Evolutionary conservation across 2,113 vertebrate species (phyloP), one percentile per base, ranked within the genome.

Genomic region (Strigops habroptila): DNA sequence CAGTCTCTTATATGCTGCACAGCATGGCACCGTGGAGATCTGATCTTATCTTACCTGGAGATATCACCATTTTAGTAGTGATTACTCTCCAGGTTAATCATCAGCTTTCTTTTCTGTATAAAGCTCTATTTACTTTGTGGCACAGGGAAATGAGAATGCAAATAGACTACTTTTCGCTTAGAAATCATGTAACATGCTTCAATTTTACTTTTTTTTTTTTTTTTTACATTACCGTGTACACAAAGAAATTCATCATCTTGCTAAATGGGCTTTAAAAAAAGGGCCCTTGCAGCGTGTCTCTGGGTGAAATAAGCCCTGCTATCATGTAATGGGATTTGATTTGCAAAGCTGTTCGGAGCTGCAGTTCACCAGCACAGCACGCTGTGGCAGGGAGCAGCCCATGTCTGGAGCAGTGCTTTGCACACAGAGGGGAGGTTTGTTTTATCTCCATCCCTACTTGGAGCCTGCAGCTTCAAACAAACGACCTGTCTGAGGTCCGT

Each of bases 261-360:
- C n/a, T 87, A 80, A 88, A 48, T 4, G 14, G 12, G 23, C 31
- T 84, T 94, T 48, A 24, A 73, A 73, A 62, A 81, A 14, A 18
- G 5, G 2, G 0, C 3, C 14, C 24, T 82, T 46, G 48, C 52
- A 64, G 21, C 0, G 0, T 53, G 16, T 65, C 33, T 64, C 19
- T 35, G 35, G 33, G 70, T 3, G 0, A 82, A 95, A 74, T 44
- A 67, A 85, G 71, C 35, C 14, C 37, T 86, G 51, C 30, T 27
- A 33, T 39, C 28, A 1, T 27, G 15, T 31, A 78, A 83, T 23
- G 43, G 63, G 43, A 59, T 81, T 33, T 70, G 23, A 23, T 65
- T 73, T 88, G 15, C 23, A 19, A 65, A 60, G 5, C 2, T 62
- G 7, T 41, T 62, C 1, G 2, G 52, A 57, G 24, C 41, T 35